Evolutionary conservation across 1,140 invertebrate genomes (phyloP), one percentile per base, ranked within the genome.

Genomic region (Leptinotarsa lineolata): DNA sequence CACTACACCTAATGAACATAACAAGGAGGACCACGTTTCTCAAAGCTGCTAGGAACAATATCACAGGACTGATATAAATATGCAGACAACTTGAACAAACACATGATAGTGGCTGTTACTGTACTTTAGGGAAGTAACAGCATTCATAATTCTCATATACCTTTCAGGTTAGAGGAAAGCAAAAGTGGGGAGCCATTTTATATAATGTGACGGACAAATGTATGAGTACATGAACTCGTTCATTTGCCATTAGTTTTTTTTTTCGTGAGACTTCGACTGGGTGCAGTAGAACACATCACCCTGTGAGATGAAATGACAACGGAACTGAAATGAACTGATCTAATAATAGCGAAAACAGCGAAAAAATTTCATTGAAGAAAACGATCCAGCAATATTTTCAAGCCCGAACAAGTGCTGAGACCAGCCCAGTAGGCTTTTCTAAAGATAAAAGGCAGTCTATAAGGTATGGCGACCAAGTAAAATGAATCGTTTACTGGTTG

Each of bases 381-480:
- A 68, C 46, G 46, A 16, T 20, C 21, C 48, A 20, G 15, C 46
- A 22, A 44, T 30, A 67, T 67, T 67, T 63, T n/a, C 11, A 22
- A 63, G 13, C 24, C 20, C 30, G 44, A 64, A 15, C 61, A 48
- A 68, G 20, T 58, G 67, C 20, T 44, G 45, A 65, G 68, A 30
- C 22, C 15, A 74, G 48, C 73, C 44, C 59, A 72, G 60, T 66
- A 66, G 54, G 70, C 75, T 48, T 72, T 70, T 44, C 67, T 64
- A 64, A 65, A 74, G 67, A 70, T 58, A 67, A 61, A 64, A 70
- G 72, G 59, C 45, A 72, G 61, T 71, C 39, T 58, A 74, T 72
- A 70, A 73, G 76, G 74, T 76, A 78, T 80, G 76, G 79, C 77
- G 77, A 76, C 73, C 65, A 68, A 68, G 45, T 61, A 30, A 72